Evolutionary conservation across 1,140 invertebrate genomes (phyloP).

Genomic region (Orius insidiosus): DNA sequence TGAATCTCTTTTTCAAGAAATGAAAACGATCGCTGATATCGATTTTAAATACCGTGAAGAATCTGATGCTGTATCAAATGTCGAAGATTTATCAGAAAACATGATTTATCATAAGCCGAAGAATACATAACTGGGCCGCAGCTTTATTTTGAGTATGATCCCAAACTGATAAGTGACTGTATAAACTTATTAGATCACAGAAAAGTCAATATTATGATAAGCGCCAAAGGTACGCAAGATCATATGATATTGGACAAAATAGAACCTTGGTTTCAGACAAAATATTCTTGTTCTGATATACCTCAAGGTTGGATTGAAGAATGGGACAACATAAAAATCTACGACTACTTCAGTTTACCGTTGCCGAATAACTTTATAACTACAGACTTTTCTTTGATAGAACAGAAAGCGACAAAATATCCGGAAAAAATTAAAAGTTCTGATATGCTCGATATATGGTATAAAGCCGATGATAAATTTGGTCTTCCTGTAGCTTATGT

Average conservation of each 20-base stretch:
- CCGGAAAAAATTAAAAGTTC: conserved; percentile 45
- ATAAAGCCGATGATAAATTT: conserved; percentile 70
- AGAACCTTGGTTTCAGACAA: conserved; percentile 55
- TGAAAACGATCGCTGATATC: conserved; percentile 50
- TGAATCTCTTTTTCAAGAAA: conserved; percentile 55
- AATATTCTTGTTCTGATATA: conserved; percentile 28
- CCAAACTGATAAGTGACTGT: conserved; percentile 48
- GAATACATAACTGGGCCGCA: conserved; percentile 55
- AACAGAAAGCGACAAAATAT: conserved; percentile 28
- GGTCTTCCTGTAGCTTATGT: conserved; percentile 62
- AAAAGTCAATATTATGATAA: conserved; percentile 55
- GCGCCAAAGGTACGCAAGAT: conserved; percentile 30
- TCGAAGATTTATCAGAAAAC: conserved; percentile 53
- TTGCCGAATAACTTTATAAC: conserved; percentile 69
- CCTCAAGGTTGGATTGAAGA: conserved; percentile 23
- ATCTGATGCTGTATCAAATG: conserved; percentile 51
- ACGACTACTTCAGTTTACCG: conserved; percentile 44
- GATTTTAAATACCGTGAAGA: conserved; percentile 48
- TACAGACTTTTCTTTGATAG: conserved; percentile 51
- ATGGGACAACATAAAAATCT: conserved; percentile 37
- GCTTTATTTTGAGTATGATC: conserved; percentile 61
- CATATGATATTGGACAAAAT: conserved; percentile 36
- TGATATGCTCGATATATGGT: conserved; percentile 58
- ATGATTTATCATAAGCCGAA: conserved; percentile 61
- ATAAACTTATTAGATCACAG: conserved; percentile 47